phyloP scores from a whole-genome alignment of 2,797 vertebrate genomes.

The Danionella dracula region DNA sequence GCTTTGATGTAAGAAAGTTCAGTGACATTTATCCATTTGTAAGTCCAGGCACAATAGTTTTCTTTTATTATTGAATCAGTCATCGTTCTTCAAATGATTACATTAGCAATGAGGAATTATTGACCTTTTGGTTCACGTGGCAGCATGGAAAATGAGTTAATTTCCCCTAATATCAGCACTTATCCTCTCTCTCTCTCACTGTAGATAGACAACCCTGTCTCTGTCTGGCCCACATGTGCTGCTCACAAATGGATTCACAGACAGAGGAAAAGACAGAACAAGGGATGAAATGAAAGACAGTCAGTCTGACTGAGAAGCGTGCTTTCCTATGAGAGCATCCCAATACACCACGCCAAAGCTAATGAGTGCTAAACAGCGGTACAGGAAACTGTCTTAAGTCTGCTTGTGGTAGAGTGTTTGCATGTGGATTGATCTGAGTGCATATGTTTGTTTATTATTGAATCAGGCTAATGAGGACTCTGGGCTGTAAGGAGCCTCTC shows the following conservation, averaged over 20 bases:
- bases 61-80: not conserved
- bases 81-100: not conserved
- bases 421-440: conserved; percentile 43
- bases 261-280: conserved; percentile 20
- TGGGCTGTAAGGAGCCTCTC: conserved; percentile 39
- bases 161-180: conserved; percentile 24
- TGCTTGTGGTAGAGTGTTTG: conserved; percentile 42
- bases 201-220: conserved; percentile 7
- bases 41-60: not conserved
- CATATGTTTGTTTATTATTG: conserved; percentile 46
- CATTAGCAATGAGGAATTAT: not conserved
- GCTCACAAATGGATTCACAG: conserved; percentile 23
- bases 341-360: conserved; percentile 32
- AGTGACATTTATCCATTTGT: not conserved
- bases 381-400: conserved; percentile 49
- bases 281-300: conserved; percentile 14
- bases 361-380: conserved; percentile 42
- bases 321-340: conserved; percentile 33
- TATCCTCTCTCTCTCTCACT: conserved; percentile 1
- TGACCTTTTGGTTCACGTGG: not conserved
- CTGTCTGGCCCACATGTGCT: conserved; percentile 21
- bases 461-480: conserved; percentile 39
- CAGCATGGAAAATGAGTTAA: not conserved
- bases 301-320: conserved; percentile 18
- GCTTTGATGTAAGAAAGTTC: too few species aligned